Evolutionary conservation across 2,113 vertebrate species (phyloP).

Genomic region (Typhlomys cinereus): DNA sequence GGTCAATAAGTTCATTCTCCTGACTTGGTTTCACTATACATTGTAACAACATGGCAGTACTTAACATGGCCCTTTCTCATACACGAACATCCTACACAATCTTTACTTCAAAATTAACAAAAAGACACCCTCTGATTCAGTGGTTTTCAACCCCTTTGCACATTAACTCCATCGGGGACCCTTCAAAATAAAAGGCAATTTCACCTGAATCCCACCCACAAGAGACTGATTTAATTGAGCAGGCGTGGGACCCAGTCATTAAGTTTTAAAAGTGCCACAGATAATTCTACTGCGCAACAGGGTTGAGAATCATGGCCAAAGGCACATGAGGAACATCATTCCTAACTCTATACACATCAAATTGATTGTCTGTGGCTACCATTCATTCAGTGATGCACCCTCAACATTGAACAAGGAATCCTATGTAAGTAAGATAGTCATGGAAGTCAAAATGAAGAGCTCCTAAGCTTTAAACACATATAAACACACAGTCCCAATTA

Average conservation of each 20-base stretch:
- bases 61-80: not conserved
- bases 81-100: not conserved
- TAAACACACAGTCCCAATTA: slow-evolving; percentile 76
- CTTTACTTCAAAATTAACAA: not conserved
- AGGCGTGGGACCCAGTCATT: not conserved
- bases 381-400: not conserved
- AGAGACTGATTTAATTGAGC: not conserved
- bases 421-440: slow-evolving; percentile 2
- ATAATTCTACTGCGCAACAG: slow-evolving; percentile 13
- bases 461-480: slow-evolving; percentile 75
- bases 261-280: slow-evolving; percentile 25
- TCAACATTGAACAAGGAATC: slow-evolving; percentile 44
- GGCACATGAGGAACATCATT: slow-evolving; percentile 46
- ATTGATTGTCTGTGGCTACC: slow-evolving; percentile 34
- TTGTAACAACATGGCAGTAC: not conserved
- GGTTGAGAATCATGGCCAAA: slow-evolving; percentile 61
- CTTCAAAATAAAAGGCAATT: slow-evolving; percentile 46
- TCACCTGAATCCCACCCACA: not conserved
- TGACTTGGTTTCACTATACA: not conserved
- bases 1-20: not conserved
- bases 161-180: not conserved
- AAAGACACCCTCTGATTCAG: slow-evolving; percentile 47
- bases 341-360: slow-evolving; percentile 15
- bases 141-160: slow-evolving; percentile 33
- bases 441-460: slow-evolving; percentile 48